A percentile compares a stretch with the other conserved stretches of the same genome.
Conservation (phyloP, 2,888 invertebrate species). For the Galerucella calmariensis region DNA sequence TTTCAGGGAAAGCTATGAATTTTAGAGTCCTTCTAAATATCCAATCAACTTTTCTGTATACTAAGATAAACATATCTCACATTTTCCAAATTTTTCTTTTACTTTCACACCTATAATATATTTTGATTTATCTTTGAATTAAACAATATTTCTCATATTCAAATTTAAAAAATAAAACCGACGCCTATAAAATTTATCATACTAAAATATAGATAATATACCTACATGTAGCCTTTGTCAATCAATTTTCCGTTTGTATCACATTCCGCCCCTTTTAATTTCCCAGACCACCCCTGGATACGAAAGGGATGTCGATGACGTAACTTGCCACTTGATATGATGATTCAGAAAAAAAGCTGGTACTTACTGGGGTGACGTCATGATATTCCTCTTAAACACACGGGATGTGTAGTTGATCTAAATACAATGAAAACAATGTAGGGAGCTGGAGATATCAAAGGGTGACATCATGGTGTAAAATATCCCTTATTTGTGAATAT, state of each 20-base stretch:
- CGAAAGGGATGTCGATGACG: conserved; percentile 25
- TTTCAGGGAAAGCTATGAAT: no score
- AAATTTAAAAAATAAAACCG: no score
- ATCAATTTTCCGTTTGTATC: conserved; percentile 3
- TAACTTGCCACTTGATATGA: conserved; percentile 5
- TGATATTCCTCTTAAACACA: conserved; percentile 19
- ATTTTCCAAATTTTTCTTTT: no score
- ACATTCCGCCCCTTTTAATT: conserved; percentile 12
- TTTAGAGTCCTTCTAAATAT: no score
- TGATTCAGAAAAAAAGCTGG: conserved; percentile 32
- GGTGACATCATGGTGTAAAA: not conserved
- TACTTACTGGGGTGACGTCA: conserved; percentile 27
- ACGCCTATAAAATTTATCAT: no score
- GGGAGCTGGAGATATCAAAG: not conserved
- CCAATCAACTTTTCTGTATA: no score
- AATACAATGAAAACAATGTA: conserved; percentile 5
- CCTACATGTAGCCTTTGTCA: not conserved
- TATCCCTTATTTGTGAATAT: not conserved
- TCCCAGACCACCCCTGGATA: conserved; percentile 6
- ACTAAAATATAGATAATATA: not conserved
- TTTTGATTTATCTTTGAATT: no score
- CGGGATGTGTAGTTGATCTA: conserved; percentile 4
- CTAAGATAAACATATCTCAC: no score
- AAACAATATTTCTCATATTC: no score
- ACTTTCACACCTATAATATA: no score